These are phyloP conservation scores for Heloderma charlesbogerti DNA, from an alignment of 2,113 vertebrate genomes.

Conservation along the genomic window DNA sequence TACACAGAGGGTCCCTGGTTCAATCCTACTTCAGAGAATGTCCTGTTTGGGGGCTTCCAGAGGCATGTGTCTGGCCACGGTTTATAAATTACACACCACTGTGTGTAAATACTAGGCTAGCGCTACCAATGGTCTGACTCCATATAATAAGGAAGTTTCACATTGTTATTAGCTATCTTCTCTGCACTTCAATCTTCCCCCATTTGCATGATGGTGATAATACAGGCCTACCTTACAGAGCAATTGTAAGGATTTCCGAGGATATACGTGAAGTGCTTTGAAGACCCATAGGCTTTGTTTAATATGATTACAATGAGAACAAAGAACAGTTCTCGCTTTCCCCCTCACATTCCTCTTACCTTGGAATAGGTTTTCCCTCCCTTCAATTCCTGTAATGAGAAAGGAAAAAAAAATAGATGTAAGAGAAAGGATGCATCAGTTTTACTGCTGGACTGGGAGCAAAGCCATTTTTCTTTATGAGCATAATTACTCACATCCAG, in stretches of 20 bases:
- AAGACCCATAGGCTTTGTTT: neutral
- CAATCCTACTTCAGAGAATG: neutral
- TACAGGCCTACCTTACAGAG: neutral
- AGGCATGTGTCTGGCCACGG: neutral
- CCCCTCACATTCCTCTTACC: conserved; percentile 80
- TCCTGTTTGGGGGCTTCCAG: too few relatives aligned
- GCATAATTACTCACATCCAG: conserved; percentile 32
- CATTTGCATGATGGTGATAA: neutral
- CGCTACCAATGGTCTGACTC: neutral
- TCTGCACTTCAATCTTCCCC: neutral
- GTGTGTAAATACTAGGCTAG: too few relatives aligned
- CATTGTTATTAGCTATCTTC: too few relatives aligned
- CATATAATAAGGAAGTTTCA: neutral
- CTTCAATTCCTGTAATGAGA: conserved; percentile 93
- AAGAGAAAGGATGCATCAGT: conserved; percentile 58
- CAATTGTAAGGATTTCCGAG: neutral
- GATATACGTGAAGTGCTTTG: neutral
- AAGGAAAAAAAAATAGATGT: conserved; percentile 70
- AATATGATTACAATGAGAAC: neutral
- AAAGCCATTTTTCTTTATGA: conserved; percentile 6
- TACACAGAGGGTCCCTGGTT: neutral
- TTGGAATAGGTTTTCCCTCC: conserved; percentile 96
- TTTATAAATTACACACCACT: too few relatives aligned
- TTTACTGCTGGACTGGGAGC: conserved; percentile 35
- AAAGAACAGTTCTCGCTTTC: neutral